These are phyloP conservation scores for Phacellophora camtschatica DNA, from an alignment of 30 jellyfish, hydroid and myxozoan species.

Conservation along the genomic window DNA sequence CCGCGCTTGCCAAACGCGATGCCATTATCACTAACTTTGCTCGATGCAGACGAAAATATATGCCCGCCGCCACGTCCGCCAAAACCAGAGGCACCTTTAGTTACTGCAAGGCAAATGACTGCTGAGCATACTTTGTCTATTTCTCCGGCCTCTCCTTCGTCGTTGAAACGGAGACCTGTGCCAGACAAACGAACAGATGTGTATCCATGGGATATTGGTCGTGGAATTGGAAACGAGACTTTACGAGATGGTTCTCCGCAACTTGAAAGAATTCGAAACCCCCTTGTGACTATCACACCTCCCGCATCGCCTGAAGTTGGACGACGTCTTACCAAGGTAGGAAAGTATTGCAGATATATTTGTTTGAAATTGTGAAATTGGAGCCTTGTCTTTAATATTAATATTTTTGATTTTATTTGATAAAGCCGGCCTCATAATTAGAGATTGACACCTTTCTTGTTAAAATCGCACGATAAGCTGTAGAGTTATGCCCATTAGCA, in stretches of 20 bases:
- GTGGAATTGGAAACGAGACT: not conserved
- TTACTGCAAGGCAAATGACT: not conserved
- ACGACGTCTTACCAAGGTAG: not conserved
- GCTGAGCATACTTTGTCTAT: not conserved
- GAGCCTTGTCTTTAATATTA: not conserved
- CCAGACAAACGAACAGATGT: conserved; percentile 30
- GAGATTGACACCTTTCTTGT: too few species aligned
- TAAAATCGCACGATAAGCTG: too few species aligned
- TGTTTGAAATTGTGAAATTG: not conserved
- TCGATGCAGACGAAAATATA: not conserved
- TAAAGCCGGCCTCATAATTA: too few species aligned
- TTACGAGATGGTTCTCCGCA: conserved; percentile 18
- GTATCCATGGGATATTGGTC: conserved; percentile 40
- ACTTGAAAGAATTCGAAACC: conserved; percentile 7
- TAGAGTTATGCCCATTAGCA: too few species aligned
- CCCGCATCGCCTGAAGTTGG: conserved; percentile 30
- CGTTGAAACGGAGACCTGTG: not conserved
- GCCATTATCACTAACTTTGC: not conserved
- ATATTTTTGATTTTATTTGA: too few species aligned
- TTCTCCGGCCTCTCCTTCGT: not conserved
- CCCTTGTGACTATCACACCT: conserved; percentile 46
- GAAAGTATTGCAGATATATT: not conserved
- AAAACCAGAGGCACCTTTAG: conserved; percentile 33
- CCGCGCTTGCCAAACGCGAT: conserved; percentile 42
- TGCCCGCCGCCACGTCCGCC: conserved; percentile 74